phyloP scores from a whole-genome alignment of 23 tunicate genomes.

The Oikopleura albicans region DNA sequence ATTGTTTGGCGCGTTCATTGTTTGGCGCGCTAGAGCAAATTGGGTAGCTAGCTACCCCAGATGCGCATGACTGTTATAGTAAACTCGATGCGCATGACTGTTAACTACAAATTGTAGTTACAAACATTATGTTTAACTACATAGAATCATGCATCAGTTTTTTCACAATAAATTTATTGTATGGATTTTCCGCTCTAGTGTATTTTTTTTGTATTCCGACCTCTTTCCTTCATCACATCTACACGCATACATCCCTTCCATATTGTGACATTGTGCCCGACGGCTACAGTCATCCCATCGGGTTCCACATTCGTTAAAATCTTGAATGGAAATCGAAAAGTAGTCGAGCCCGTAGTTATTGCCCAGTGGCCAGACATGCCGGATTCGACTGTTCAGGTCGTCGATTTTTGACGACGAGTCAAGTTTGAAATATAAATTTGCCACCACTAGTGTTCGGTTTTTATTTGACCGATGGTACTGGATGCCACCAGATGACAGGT shows the following conservation, averaged over 20 bases:
- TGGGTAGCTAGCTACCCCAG: too few species aligned
- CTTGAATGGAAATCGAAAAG: background rate
- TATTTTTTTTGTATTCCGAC: too few species aligned
- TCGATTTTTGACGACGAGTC: background rate
- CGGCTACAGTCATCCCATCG: background rate
- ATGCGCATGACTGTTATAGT: too few species aligned
- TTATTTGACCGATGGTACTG: background rate
- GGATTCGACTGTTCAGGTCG: background rate
- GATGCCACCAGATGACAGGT: background rate
- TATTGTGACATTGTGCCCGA: background rate
- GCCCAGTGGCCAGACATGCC: background rate
- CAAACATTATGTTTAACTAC: too few species aligned
- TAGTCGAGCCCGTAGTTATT: background rate
- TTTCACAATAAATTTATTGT: too few species aligned
- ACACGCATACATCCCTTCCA: background rate
- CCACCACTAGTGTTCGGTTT: background rate
- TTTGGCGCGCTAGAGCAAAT: too few species aligned
- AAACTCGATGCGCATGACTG: too few species aligned
- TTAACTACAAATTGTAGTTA: too few species aligned
- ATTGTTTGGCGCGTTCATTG: too few species aligned
- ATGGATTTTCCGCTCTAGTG: too few species aligned
- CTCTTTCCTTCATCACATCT: too few species aligned
- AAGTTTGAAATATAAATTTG: background rate
- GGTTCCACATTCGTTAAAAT: background rate
- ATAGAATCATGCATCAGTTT: too few species aligned